Base-by-base conservation (phyloP, 1,140 invertebrate species). In the Drosophila prosaltans region DNA sequence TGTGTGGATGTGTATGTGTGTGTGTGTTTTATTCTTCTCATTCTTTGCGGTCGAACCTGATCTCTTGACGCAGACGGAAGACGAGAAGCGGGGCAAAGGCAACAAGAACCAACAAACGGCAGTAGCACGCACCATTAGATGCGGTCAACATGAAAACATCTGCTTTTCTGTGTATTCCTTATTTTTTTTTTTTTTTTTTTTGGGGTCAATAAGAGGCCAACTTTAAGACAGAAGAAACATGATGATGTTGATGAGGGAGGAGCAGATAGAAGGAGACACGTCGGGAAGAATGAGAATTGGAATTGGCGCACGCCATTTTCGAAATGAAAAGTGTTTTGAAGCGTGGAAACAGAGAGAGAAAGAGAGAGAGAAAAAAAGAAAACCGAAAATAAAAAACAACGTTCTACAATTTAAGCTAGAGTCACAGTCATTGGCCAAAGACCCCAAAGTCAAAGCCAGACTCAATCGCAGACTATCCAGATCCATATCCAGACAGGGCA, bases 91-190 rank as follows among this genome's bases (percentile, higher is more conserved):
- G 54, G 40, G 40, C 24, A 16, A 71, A 72, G 59, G 58, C 32
- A 72, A 57, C 48, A 64, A 65, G 58, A 30, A 70, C 55, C 8
- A 70, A 66, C 76, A 80, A 78, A 80, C 66, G 72, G 80, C 88
- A 91, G 88, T 91, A 88, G 88, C 88, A 91, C 88, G 89, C 83
- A 91, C 88, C 88, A 91, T 91, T 91, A 91, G 88, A 91, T 91
- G 88, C 88, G 88, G 88, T 91, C 88, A 91, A 91, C 89, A 74
- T 77, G 74, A 77, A 91, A 91, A 91, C 88, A 91, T 91, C 88
- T 91, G 88, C 88, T 78, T 72, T 72, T 81, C 72, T 62, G 64
- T 80, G 72, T 73, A 65, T 69, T 73, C 65, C 45, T 26, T 2
- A 2, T 48, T 7, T 48, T 8, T 48, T 21, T 41, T 2, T 65